These are phyloP conservation scores for Cheilosia scutellata DNA, from an alignment of 2,888 invertebrate species.

Conservation along the genomic window DNA sequence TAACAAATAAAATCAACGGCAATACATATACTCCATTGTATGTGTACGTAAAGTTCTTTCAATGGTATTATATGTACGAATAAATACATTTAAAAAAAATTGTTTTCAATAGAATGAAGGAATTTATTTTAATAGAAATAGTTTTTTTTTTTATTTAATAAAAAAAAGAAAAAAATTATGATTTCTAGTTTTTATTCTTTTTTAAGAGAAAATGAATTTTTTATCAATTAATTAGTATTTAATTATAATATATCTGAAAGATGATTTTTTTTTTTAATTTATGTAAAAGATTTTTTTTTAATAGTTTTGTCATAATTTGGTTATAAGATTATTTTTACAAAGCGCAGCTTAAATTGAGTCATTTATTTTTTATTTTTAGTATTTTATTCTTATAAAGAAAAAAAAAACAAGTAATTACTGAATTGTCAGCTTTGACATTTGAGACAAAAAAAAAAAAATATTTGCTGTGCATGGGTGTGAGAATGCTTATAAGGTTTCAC, in stretches of 20 bases:
- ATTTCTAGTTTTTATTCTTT: neutral
- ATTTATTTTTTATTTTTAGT: conserved; percentile 55
- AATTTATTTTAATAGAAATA: conserved; percentile 25
- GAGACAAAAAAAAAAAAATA: conserved; percentile 34
- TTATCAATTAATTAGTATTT: conserved; percentile 45
- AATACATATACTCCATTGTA: conserved; percentile 37
- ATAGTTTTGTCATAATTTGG: conserved; percentile 38
- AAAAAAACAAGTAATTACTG: conserved; percentile 23
- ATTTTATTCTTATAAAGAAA: conserved; percentile 46
- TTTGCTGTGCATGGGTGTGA: conserved; percentile 52
- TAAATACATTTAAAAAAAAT: conserved; percentile 9
- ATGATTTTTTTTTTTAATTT: conserved; percentile 55
- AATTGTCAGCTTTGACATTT: conserved; percentile 41
- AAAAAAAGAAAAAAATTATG: conserved; percentile 28
- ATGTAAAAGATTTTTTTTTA: conserved; percentile 49
- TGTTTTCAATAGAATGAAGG: conserved; percentile 48
- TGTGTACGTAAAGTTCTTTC: conserved; percentile 64
- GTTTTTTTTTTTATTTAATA: conserved; percentile 24
- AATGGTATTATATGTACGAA: conserved; percentile 69
- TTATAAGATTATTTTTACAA: conserved; percentile 48
- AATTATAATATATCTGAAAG: neutral
- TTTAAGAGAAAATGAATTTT: neutral
- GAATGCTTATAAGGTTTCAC: neutral
- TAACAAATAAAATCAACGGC: conserved; percentile 7
- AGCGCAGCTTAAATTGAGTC: conserved; percentile 74